These are phyloP conservation scores for Hirtodrosophila trivittata DNA, from an alignment of 2,888 invertebrate species.

Conservation along the genomic window DNA sequence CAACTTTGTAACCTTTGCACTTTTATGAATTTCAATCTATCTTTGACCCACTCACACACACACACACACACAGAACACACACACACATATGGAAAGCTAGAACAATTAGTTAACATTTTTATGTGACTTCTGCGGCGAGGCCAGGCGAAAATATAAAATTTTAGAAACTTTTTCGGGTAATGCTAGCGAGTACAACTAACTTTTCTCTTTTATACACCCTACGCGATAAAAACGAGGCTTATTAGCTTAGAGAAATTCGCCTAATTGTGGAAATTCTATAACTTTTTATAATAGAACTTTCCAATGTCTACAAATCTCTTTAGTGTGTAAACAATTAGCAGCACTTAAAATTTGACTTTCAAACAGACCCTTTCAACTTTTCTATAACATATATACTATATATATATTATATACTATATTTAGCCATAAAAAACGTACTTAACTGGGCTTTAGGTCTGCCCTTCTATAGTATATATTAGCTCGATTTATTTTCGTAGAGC, in stretches of 20 bases:
- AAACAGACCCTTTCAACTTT: too few relatives aligned
- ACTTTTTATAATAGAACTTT: too few relatives aligned
- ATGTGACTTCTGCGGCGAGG: conserved; percentile 11
- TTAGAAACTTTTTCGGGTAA: not conserved
- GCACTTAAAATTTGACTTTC: too few relatives aligned
- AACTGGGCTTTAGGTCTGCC: not conserved
- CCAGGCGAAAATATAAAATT: conserved; percentile 12
- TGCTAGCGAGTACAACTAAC: conserved; percentile 10
- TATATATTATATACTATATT: not conserved
- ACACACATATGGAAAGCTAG: conserved; percentile 9
- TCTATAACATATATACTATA: too few relatives aligned
- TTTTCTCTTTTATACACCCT: conserved; percentile 5
- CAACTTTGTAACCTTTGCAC: conserved; percentile 73
- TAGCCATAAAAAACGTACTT: not conserved
- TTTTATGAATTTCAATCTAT: conserved; percentile 67
- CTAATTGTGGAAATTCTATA: too few relatives aligned
- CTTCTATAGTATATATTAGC: not conserved
- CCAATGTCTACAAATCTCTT: too few relatives aligned
- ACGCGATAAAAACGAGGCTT: too few relatives aligned
- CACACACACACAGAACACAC: conserved; percentile 12
- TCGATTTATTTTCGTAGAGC: conserved; percentile 24
- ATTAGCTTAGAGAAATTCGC: too few relatives aligned
- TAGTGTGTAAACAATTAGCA: too few relatives aligned
- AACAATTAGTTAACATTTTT: conserved; percentile 44
- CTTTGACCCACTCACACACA: conserved; percentile 43